Base-by-base conservation (phyloP, 2,888 invertebrate genomes). In the Epinotia brunnichana region DNA sequence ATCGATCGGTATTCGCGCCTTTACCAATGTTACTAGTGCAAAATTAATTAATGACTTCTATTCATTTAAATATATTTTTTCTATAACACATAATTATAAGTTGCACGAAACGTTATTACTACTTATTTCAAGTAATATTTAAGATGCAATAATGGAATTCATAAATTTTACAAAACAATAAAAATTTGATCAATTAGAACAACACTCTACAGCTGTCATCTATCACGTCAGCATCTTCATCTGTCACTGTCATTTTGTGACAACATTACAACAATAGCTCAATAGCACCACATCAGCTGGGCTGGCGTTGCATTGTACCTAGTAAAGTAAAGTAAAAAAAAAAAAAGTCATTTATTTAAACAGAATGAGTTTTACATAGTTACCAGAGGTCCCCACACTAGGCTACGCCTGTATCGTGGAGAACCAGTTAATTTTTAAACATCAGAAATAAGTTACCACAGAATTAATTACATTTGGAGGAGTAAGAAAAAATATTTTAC, bases 1-100 rank as follows among this genome's bases (percentile, higher is more conserved):
- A 91, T 91, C 79, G 91, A 91, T 91, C 89, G 82, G 70, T 72
- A 75, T 88, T 89, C 85, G 85, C 89, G 86, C 87, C 81, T 74
- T 79, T 70, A 48, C 44, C 0, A 57, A 76, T 81, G 81, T 84
- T 88, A 80, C 86, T 78, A 81, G 69, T 39, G 17, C 2, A 60
- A 35, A 59, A 70, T 19, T 64, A 51, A 35, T 53, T 48, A 7
- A 11, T 44, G 15, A 5, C 9, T 21, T 44, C 15, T 44, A 44
- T 15, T 44, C 15, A 44, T 15, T 13, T 44, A n/a, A 48, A n/a
- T 1, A 48, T n/a, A 48, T 5, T 5, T n/a, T 48, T n/a, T 5
- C 3, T 44, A 4, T 48, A 5, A n/a, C 7, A 48, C n/a, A n/a
- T 44, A 13, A 44, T 44, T 15, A 4, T 7, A 13, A 48, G 4